Percentiles rank a stretch among this genome's conserved stretches.
phyloP scores from a whole-genome alignment of 1,140 invertebrate species.

The Anadara kagoshimensis region DNA sequence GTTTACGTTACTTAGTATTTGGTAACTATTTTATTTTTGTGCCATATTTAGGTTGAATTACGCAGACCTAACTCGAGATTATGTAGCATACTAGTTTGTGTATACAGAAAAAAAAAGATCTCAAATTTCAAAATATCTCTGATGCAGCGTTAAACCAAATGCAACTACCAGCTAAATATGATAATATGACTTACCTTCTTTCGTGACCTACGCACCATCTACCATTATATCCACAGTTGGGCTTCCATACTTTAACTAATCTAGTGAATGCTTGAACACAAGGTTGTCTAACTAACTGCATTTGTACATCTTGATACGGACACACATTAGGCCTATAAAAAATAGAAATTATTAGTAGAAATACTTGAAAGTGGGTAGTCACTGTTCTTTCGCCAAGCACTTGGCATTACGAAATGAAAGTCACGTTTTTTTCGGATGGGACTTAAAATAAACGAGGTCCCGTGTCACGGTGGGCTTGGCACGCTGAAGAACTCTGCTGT shows the following conservation, averaged over 20 bases:
- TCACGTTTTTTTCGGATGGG: too few relatives aligned
- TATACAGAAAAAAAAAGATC: background rate
- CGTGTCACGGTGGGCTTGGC: too few relatives aligned
- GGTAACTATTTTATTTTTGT: too few relatives aligned
- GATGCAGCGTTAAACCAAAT: background rate
- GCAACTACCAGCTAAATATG: background rate
- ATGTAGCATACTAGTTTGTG: too few relatives aligned
- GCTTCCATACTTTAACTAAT: constrained; percentile 71
- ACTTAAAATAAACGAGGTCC: too few relatives aligned
- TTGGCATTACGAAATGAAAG: too few relatives aligned
- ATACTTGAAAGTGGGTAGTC: too few relatives aligned
- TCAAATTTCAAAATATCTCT: background rate
- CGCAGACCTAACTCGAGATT: too few relatives aligned
- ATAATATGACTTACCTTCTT: constrained; percentile 59
- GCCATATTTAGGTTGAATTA: too few relatives aligned
- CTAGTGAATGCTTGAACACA: constrained; percentile 69
- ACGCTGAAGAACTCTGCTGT: too few relatives aligned
- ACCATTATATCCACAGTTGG: constrained; percentile 68
- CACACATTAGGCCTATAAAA: constrained; percentile 72
- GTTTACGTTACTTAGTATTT: too few relatives aligned
- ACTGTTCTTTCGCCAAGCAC: too few relatives aligned
- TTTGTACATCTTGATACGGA: constrained; percentile 65
- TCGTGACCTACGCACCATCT: constrained; percentile 72
- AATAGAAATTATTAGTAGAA: constrained; percentile 6
- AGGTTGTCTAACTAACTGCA: constrained; percentile 60